Conservation (phyloP, 2,113 vertebrate genomes). For the Lycocorax pyrrhopterus region DNA sequence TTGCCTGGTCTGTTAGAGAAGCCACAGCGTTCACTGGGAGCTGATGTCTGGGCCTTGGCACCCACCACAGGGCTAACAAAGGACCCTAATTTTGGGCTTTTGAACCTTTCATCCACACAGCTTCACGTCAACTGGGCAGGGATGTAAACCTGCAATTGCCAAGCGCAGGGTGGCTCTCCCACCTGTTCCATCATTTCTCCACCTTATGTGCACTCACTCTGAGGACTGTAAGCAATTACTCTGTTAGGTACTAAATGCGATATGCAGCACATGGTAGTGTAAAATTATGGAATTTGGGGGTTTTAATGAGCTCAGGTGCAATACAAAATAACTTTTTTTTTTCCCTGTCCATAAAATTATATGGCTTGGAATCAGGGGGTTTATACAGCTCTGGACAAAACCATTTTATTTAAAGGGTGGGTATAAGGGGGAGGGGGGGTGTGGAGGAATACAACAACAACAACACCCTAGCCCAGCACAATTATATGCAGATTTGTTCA, state of each 20-base stretch:
- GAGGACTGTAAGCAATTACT: conserved; percentile 76
- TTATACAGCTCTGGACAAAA: conserved; percentile 69
- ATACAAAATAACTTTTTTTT: conserved; percentile 73
- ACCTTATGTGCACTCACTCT: conserved; percentile 63
- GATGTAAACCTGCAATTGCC: conserved; percentile 17
- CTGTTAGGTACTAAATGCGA: conserved; percentile 66
- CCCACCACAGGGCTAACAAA: background rate
- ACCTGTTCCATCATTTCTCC: conserved; percentile 73
- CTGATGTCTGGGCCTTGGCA: background rate
- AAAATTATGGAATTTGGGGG: conserved; percentile 80
- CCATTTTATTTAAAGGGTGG: conserved; percentile 73
- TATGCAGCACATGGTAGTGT: conserved; percentile 75
- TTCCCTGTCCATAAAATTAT: conserved; percentile 78
- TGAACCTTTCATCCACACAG: background rate
- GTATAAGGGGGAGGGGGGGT: background rate
- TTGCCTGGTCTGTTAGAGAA: background rate
- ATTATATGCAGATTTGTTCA: conserved; percentile 81
- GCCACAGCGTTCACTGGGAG: background rate
- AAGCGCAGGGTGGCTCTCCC: conserved; percentile 54
- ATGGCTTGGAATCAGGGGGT: conserved; percentile 75
- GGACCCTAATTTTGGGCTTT: background rate
- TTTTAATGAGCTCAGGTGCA: conserved; percentile 82
- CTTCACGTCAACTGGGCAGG: conserved; percentile 19
- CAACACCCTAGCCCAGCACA: conserved; percentile 59
- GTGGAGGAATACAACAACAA: conserved; percentile 42